Conservation (phyloP, 2,113 vertebrate genomes). For the Shinisaurus crocodilurus region DNA sequence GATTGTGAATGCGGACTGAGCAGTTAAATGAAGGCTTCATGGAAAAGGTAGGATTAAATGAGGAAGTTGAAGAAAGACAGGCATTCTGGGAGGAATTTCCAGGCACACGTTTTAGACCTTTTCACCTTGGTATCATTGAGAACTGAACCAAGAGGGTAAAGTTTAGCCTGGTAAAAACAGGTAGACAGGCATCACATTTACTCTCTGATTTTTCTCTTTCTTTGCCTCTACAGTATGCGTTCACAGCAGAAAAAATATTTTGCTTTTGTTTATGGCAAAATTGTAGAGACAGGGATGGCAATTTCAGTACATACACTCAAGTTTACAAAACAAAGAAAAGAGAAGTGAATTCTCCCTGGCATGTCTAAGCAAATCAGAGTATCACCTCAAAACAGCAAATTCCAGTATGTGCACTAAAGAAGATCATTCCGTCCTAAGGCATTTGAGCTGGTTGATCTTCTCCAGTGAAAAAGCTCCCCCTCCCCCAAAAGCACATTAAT, state of each 20-base stretch:
- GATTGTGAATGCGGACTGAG: neutral
- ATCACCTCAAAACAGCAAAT: neutral
- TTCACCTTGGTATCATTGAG: neutral
- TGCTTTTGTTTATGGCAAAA: constrained; percentile 47
- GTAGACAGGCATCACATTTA: constrained; percentile 54
- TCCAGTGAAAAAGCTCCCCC: neutral
- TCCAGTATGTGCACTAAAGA: neutral
- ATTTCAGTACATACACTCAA: constrained; percentile 24
- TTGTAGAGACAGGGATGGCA: constrained; percentile 15
- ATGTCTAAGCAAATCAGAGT: neutral
- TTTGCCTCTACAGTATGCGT: constrained; percentile 39
- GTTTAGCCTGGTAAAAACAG: constrained; percentile 51
- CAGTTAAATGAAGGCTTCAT: neutral
- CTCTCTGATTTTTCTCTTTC: constrained; percentile 58
- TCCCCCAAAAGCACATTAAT: neutral
- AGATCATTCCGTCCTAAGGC: neutral
- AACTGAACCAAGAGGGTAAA: constrained; percentile 37
- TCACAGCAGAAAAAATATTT: constrained; percentile 39
- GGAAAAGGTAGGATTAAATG: neutral
- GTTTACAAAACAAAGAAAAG: constrained; percentile 29
- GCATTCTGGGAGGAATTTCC: neutral
- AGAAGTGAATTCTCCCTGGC: neutral
- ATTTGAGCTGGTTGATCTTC: neutral
- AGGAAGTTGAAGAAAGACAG: neutral
- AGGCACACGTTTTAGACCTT: neutral